Evolutionary conservation across 2,797 vertebrate species (phyloP), one percentile per base, ranked within the genome.

Genomic region (Hippoglossus hippoglossus): DNA sequence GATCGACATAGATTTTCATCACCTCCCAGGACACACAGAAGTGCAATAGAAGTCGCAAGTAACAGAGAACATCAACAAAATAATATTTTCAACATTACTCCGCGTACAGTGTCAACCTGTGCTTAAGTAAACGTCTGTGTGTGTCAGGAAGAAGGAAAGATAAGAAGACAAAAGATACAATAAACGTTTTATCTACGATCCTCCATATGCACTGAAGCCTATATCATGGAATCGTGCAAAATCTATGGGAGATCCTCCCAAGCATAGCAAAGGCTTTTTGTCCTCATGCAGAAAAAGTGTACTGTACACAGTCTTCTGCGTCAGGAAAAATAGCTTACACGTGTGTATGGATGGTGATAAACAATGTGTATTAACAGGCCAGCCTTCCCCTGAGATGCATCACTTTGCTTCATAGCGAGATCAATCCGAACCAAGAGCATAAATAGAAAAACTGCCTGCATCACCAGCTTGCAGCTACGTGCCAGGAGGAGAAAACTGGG

Each of bases 401-500:
- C 61, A 64, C 67, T 72, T 66, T 73, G 39, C 66, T 60, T 82
- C 67, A 72, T 26, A 44, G 54, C 44, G 58, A 81, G 79, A 79
- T 73, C 72, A 87, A 78, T 73, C 59, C 8, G 0, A 80, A 54
- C 63, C 53, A 26, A 21, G 46, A 71, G 51, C 52, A 87, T 25
- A 69, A 79, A 84, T 15, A 82, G 25, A 75, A 64, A 78, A 84
- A 64, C 12, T 56, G 79, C 79, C 68, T 80, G 77, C 59, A 53
- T 82, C 75, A 77, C 66, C 50, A 55, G 65, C 47, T 67, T 10
- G 24, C 25, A 73, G 59, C 68, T 34, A 61, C 2, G 9, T 80
- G 79, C 69, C 60, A 21, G 6, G n/a, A 53, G 55, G 8, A 25
- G 21, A 55, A 81, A 92, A 87, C 60, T 82, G 67, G 89, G 86